Evolutionary conservation across 2,888 invertebrate genomes (phyloP).

Genomic region (Oxytorus armatus): DNA sequence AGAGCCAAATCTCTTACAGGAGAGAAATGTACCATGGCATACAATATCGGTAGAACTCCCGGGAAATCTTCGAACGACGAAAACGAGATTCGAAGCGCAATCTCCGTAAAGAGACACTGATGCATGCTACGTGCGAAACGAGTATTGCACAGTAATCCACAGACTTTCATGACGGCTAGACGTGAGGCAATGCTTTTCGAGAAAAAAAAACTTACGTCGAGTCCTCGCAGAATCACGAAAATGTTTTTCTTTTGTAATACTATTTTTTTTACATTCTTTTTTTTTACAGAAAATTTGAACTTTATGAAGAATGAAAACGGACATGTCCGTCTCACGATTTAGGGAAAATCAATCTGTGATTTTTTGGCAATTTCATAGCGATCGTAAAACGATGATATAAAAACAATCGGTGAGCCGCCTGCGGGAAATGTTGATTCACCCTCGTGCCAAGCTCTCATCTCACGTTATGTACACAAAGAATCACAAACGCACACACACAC

Average conservation of each 20-base stretch:
- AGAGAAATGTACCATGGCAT: conserved; percentile 15
- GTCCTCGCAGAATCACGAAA: neutral
- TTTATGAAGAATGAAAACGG: conserved; percentile 2
- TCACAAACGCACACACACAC: neutral
- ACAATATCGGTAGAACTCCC: conserved; percentile 34
- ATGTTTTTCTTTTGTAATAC: neutral
- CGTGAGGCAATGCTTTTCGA: neutral
- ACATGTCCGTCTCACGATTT: neutral
- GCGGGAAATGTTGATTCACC: conserved; percentile 59
- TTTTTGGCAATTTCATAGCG: conserved; percentile 59
- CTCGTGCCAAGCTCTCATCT: conserved; percentile 35
- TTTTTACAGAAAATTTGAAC: neutral
- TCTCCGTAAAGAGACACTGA: conserved; percentile 18
- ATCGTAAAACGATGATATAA: conserved; percentile 64
- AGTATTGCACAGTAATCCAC: neutral
- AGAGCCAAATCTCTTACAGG: conserved; percentile 32
- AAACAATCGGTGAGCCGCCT: conserved; percentile 71
- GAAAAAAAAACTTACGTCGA: too few species aligned
- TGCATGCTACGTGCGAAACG: neutral
- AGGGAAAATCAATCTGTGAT: conserved; percentile 46
- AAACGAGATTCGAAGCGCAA: conserved; percentile 53
- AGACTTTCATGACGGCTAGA: neutral
- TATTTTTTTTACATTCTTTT: neutral
- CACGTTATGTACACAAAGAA: too few species aligned
- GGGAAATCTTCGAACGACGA: conserved; percentile 55